Evolutionary conservation across 2,113 vertebrate species (phyloP).

Genomic region (Xenopus tropicalis): UCB_Xtro_10.0 CM004450.2:93996501-93997000

Average conservation of each 20-base stretch:
- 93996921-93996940: background rate
- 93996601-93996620: no score
- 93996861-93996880: background rate
- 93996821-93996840: background rate
- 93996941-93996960: slow-evolving; percentile 7
- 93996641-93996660: no score
- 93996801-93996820: background rate
- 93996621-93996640: no score
- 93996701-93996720: no score
- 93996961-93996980: background rate
- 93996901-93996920: background rate
- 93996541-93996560: no score
- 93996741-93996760: background rate
- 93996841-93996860: background rate
- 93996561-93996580: no score
- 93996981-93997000: background rate
- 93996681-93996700: no score
- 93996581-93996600: no score
- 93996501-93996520: no score
- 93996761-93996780: background rate
- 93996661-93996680: no score
- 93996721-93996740: background rate
- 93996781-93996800: background rate
- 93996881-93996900: background rate
- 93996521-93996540: no score